These are phyloP conservation scores for Archivesica marissinica DNA, from an alignment of 1,140 invertebrate species.

Conservation along the genomic window DNA sequence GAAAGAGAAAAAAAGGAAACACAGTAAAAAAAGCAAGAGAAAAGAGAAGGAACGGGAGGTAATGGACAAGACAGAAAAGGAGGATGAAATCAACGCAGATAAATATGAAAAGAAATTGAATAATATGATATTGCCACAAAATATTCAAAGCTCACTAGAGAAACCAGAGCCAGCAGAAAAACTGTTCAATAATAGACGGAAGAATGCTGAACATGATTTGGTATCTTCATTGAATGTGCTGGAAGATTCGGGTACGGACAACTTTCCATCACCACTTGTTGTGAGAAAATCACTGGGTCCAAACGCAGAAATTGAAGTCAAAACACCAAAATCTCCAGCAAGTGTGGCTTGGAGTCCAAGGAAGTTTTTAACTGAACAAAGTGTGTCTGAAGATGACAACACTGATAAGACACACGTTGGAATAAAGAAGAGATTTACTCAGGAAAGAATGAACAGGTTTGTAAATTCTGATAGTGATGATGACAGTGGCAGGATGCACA, in stretches of 20 bases:
- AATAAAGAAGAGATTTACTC: not conserved
- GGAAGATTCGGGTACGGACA: slow-evolving; percentile 7
- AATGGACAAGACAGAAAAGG: not conserved
- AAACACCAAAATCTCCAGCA: not conserved
- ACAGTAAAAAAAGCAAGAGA: slow-evolving; percentile 58
- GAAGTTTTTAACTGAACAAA: not conserved
- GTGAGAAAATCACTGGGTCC: not conserved
- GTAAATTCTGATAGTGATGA: slow-evolving; percentile 23
- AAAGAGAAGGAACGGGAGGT: slow-evolving; percentile 55
- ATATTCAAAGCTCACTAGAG: not conserved
- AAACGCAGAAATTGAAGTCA: not conserved
- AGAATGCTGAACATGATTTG: not conserved
- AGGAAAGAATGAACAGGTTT: slow-evolving; percentile 23
- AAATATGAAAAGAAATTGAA: slow-evolving; percentile 25
- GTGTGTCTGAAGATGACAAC: slow-evolving; percentile 6
- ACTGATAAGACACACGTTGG: not conserved
- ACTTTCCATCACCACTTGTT: not conserved
- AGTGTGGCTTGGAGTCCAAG: slow-evolving; percentile 9
- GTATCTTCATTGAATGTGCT: not conserved
- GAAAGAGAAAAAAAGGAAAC: slow-evolving; percentile 57
- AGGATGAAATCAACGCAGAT: not conserved
- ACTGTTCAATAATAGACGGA: not conserved
- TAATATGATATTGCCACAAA: not conserved
- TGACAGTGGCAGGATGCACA: not conserved
- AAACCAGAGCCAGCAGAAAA: slow-evolving; percentile 28